Base-by-base conservation (phyloP, 1,140 invertebrate genomes). In the Diabrotica virgifera region DNA sequence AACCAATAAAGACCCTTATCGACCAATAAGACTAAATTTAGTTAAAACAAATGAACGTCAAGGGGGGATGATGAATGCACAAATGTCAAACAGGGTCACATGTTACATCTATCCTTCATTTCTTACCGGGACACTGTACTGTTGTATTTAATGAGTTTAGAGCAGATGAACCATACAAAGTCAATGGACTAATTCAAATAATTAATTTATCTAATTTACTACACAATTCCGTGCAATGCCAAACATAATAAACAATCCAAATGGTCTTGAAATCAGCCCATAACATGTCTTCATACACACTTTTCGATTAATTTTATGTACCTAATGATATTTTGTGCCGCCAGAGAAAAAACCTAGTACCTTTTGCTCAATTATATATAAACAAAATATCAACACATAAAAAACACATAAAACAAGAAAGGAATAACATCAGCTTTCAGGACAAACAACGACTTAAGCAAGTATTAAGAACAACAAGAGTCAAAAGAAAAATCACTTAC, bases 81-180 rank as follows among this genome's bases (percentile, higher is more conserved):
- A 82, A 82, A 83, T 80, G 80, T 81, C 78, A 80, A 79, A 85
- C 82, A 80, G 82, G 83, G 82, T 84, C 83, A 84, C 82, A 84
- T 84, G 82, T 82, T 83, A 82, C 82, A 80, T 80, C 62, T 67
- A 63, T 52, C 55, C 50, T 37, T 54, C 24, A 24, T 24, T 24
- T 24, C 14, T 56, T 37, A 52, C 56, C n/a, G 35, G 24, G 46
- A 53, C 46, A 64, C 56, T 54, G 24, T 24, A 35, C 35, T 38
- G 55, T 35, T 60, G 61, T 7, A 61, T 55, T 58, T 61, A 52
- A 12, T 52, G 7, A 12, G 13, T 59, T 38, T 36, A n/a, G 37
- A 24, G 52, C 37, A 37, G 38, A 52, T 10, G 12, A 63, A 72
- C 54, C 56, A 58, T 67, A 70, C 62, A 57, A 51, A 58, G 61